Conservation (phyloP, 2,797 vertebrate genomes). For the Buceros bicornis region DNA sequence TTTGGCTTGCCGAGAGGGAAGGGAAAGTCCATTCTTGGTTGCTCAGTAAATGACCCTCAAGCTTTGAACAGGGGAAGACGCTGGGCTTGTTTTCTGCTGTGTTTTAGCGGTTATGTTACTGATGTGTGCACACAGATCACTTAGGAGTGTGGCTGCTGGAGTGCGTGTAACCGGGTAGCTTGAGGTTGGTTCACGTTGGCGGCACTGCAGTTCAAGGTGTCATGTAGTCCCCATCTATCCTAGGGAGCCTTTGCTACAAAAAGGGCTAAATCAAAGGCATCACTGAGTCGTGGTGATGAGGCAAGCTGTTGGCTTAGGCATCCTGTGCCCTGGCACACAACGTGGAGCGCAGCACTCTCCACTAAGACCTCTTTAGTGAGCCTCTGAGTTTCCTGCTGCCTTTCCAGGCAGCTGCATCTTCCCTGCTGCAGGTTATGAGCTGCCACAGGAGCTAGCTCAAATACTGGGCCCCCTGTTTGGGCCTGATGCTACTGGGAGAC, state of each 20-base stretch:
- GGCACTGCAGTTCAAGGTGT: neutral
- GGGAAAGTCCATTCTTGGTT: neutral
- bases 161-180: neutral
- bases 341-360: neutral
- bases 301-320: fast-evolving
- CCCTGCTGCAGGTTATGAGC: neutral
- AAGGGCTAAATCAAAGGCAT: neutral
- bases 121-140: neutral
- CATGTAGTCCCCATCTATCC: neutral
- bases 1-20: neutral
- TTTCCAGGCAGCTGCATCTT: neutral
- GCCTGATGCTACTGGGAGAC: neutral
- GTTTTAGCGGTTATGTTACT: neutral
- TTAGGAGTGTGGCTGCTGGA: neutral
- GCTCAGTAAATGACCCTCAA: neutral
- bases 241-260: neutral
- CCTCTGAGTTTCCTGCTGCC: neutral
- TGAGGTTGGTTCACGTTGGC: fast-evolving
- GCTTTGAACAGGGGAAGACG: fast-evolving
- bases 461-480: fast-evolving
- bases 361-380: neutral
- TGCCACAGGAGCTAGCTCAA: neutral
- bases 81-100: neutral
- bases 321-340: neutral
- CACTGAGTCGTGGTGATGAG: neutral